Evolutionary conservation across 1,140 invertebrate species (phyloP).

Genomic region (Ceratosolen fusciceps): DNA sequence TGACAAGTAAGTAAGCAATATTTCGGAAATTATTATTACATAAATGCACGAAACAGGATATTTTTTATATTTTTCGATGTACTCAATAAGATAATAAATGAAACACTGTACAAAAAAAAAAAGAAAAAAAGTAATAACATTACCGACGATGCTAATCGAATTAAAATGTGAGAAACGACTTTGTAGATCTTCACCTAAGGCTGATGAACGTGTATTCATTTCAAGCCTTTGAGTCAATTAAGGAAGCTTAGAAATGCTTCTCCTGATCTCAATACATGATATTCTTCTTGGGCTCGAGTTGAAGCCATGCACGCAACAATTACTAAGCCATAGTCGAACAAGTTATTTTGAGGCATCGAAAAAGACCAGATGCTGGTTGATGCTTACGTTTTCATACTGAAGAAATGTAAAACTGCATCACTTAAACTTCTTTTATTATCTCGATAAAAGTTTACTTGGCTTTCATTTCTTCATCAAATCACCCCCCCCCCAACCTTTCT

Average conservation of each 20-base stretch:
- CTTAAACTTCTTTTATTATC: constrained; percentile 5
- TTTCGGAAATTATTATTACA: no score
- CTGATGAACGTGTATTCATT: neutral
- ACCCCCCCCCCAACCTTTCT: no score
- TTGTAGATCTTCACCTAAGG: constrained; percentile 47
- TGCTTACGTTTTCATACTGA: neutral
- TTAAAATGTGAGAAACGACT: constrained; percentile 39
- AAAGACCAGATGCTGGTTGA: constrained; percentile 17
- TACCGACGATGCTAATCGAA: constrained; percentile 4
- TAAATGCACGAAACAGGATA: no score
- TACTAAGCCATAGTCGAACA: neutral
- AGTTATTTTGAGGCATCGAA: constrained; percentile 23
- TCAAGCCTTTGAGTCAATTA: constrained; percentile 44
- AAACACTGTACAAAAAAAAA: no score
- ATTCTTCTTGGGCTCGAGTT: neutral
- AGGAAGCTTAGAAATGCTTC: constrained; percentile 32
- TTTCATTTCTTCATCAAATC: no score
- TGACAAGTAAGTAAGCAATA: no score
- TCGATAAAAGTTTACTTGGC: neutral
- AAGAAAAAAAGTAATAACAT: neutral
- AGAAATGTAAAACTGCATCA: neutral
- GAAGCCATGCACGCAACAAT: neutral
- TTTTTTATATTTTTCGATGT: no score
- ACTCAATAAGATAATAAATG: no score
- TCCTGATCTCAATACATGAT: constrained; percentile 25